Evolutionary conservation across 1,140 invertebrate genomes (phyloP), one percentile per base, ranked within the genome.

Genomic region (Eulimnadia texana): DNA sequence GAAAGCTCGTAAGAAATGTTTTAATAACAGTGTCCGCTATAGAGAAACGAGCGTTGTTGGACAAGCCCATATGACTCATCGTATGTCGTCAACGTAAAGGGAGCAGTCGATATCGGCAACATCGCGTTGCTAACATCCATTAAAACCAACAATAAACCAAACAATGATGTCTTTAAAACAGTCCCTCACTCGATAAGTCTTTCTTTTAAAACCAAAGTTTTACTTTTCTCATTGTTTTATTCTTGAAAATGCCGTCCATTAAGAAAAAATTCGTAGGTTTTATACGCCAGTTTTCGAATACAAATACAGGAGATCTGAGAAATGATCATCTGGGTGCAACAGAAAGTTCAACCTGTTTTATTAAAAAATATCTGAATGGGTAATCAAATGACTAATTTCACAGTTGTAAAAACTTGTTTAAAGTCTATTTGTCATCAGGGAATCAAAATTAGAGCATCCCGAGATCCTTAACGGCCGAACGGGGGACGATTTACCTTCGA

Each of bases 321-420:
- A 73, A 74, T 62, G 72, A 79, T 67, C 71, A 74, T 72, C 72
- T 66, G 47, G 68, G 72, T 57, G 66, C 72, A 29, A 76, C 79
- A 61, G 73, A 79, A 60, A 74, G 79, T 61, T 78, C 82, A 62
- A 79, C 81, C 58, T 82, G 79, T 67, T 86, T 86, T 68, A 82
- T 86, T 62, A 82, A 82, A 51, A 82, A 82, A 69, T 86, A 86
- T 70, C 73, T 86, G 1, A 80, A 81, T 72, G 83, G 83, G 84
- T 86, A 76, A 79, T 29, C 27, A 22, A 2, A 28, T 61, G 51
- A 42, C 16, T 9, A 16, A 9, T 42, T 42, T 42, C 16, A 6
- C 33, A 42, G 33, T 0, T 19, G 23, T 22, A 64, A 49, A 49
- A 25, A 22, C n/a, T 63, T 19, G 27, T 22, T 60, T 49, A 20